These are phyloP conservation scores for Corydoras sp. DNA, from an alignment of 2,113 vertebrate genomes.

Conservation along the genomic window DNA sequence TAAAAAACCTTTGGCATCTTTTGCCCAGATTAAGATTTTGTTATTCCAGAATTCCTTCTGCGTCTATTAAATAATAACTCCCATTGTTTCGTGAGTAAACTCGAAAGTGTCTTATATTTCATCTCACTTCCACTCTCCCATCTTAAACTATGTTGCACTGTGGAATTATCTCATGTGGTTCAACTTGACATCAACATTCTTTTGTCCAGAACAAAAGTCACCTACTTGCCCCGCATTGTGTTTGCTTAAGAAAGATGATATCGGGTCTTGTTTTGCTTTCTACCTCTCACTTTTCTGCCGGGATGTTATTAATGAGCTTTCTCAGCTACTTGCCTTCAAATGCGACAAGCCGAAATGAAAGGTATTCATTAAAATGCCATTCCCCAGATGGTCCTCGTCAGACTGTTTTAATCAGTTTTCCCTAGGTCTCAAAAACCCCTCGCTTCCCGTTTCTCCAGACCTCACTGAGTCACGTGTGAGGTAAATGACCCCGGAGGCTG, in stretches of 20 bases:
- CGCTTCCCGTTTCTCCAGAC: conserved; percentile 4
- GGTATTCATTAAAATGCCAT: conserved; percentile 39
- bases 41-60: too few species aligned
- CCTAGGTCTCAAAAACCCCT: conserved; percentile 15
- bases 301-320: conserved; percentile 34
- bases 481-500: conserved; percentile 13
- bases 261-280: conserved; percentile 21
- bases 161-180: conserved; percentile 3
- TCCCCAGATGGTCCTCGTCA: conserved; percentile 46
- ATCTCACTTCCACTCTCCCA: too few species aligned
- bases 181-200: background rate
- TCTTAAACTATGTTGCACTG: background rate
- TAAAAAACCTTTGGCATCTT: too few species aligned
- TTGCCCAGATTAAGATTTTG: too few species aligned
- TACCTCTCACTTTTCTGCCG: conserved; percentile 13
- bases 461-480: conserved; percentile 29
- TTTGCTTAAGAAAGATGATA: conserved; percentile 30
- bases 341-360: conserved; percentile 30
- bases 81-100: too few species aligned
- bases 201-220: background rate
- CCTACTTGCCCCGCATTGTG: background rate
- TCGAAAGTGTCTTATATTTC: too few species aligned
- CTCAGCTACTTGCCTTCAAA: conserved; percentile 19
- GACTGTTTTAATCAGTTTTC: conserved; percentile 39
- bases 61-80: too few species aligned